A percentile compares a stretch with the other conserved stretches of the same genome.
Evolutionary conservation across 1,140 invertebrate species (phyloP).

Genomic region (Gerris buenoi): DNA sequence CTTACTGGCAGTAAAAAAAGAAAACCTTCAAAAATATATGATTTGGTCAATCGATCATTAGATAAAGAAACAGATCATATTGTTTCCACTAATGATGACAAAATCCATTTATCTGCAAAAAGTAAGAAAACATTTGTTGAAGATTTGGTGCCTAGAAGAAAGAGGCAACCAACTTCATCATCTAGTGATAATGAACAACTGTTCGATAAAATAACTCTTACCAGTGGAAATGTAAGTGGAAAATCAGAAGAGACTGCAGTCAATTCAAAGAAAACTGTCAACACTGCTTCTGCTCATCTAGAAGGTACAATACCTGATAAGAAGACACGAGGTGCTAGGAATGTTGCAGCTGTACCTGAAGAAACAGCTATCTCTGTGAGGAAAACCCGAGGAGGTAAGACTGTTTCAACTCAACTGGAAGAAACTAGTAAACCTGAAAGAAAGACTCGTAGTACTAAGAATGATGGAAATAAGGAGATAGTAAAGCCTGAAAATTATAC

Average conservation of each 20-base stretch:
- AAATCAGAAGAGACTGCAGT: neutral
- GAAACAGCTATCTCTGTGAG: neutral
- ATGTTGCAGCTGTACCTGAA: neutral
- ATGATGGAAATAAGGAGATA: too few species aligned
- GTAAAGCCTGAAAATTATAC: too few species aligned
- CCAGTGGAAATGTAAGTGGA: neutral
- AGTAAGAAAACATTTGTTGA: neutral
- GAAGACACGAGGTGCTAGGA: neutral
- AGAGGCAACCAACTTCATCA: neutral
- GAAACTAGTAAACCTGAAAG: neutral
- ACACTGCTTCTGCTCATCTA: neutral
- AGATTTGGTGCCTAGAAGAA: neutral
- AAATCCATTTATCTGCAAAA: neutral
- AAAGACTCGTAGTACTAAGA: neutral
- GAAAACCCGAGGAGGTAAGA: neutral
- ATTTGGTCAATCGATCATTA: neutral
- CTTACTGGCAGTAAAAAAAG: neutral
- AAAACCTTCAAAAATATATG: neutral
- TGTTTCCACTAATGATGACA: neutral
- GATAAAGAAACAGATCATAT: neutral
- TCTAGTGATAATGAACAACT: too few species aligned
- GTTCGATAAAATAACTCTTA: neutral
- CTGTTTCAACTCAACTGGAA: neutral
- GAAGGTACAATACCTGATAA: neutral
- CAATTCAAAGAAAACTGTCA: neutral